Conservation (phyloP, 1,140 invertebrate genomes). For the Eurytemora carolleeae region DNA sequence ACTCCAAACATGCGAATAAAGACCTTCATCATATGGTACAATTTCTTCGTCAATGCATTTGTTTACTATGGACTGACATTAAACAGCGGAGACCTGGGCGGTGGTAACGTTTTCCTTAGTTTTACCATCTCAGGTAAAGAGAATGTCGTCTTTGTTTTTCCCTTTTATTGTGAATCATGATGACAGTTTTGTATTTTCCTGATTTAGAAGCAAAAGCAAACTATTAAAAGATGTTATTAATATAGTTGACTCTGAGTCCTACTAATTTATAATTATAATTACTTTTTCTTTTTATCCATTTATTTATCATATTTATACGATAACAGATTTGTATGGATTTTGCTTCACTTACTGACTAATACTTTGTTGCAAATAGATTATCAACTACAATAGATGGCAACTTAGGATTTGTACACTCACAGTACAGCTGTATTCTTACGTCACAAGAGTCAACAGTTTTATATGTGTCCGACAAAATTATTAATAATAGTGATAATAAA, state of each 20-base stretch:
- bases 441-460: too few relatives aligned
- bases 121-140: conserved; percentile 32
- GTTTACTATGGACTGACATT: conserved; percentile 61
- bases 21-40: conserved; percentile 49
- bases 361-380: too few relatives aligned
- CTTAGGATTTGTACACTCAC: too few relatives aligned
- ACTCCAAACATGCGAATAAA: conserved; percentile 46
- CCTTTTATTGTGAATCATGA: neutral
- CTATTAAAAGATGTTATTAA: neutral
- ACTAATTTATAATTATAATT: too few relatives aligned
- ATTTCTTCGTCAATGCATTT: conserved; percentile 51
- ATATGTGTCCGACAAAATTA: too few relatives aligned
- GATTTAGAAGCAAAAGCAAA: neutral
- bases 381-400: too few relatives aligned
- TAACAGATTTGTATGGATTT: too few relatives aligned
- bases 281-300: too few relatives aligned
- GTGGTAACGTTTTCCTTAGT: conserved; percentile 50
- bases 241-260: neutral
- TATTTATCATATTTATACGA: too few relatives aligned
- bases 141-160: neutral
- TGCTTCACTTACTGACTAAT: too few relatives aligned
- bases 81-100: conserved; percentile 49
- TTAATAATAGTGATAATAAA: too few relatives aligned
- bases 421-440: too few relatives aligned
- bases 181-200: neutral